Percentiles rank a stretch among this genome's conserved stretches.
Evolutionary conservation across 1,140 invertebrate genomes (phyloP).

Genomic region (Saxidomus purpurata): DNA sequence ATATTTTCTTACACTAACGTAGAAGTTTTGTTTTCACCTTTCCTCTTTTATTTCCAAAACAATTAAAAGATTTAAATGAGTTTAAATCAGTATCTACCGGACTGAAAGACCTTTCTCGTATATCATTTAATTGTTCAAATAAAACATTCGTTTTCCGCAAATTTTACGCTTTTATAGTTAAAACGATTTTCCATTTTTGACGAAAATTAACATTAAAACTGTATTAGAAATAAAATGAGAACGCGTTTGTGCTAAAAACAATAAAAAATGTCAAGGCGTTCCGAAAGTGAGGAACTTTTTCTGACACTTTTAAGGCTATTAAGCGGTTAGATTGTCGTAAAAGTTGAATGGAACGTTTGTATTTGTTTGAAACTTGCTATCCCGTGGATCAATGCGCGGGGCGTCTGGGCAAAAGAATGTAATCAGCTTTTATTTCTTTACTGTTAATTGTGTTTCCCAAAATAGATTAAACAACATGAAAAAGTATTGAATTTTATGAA

Average conservation of each 20-base stretch:
- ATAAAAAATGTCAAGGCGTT: background rate
- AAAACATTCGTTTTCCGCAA: too few species aligned
- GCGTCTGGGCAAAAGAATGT: slow-evolving; percentile 20
- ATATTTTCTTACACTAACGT: too few species aligned
- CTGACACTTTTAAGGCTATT: background rate
- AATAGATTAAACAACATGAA: slow-evolving; percentile 38
- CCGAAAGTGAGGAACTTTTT: background rate
- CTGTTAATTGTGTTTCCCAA: slow-evolving; percentile 12
- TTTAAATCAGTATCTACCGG: too few species aligned
- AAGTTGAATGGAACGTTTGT: slow-evolving; percentile 30
- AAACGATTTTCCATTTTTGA: too few species aligned
- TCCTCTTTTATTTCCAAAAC: too few species aligned
- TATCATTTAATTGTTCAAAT: too few species aligned
- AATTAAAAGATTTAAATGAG: too few species aligned
- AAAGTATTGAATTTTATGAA: slow-evolving; percentile 34
- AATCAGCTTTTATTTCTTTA: background rate
- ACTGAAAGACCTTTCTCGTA: too few species aligned
- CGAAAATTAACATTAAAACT: background rate
- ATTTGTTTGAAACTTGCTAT: slow-evolving; percentile 11
- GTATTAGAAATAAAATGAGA: background rate
- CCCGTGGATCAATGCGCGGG: background rate
- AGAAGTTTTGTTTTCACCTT: too few species aligned
- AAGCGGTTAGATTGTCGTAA: slow-evolving; percentile 20
- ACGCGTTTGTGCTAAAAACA: too few species aligned
- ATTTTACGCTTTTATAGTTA: too few species aligned